Percentiles rank a stretch among this genome's conserved stretches.
Conservation (phyloP, 2,888 invertebrate species). For the Sinopyrophorus schimmeli region DNA sequence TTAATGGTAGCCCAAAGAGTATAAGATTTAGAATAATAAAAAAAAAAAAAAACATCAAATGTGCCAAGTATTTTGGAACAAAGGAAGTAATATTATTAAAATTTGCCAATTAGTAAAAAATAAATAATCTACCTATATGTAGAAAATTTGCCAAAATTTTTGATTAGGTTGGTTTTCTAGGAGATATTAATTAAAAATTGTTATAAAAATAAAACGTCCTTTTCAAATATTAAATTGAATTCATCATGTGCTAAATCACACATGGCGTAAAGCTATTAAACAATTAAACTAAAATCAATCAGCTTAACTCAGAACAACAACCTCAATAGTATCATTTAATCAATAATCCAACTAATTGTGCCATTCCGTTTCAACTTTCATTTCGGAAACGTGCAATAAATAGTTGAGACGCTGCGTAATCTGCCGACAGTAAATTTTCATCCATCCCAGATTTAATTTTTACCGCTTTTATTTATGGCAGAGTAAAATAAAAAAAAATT, state of each 20-base stretch:
- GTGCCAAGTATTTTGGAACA: background rate
- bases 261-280: background rate
- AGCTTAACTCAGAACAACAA: slow-evolving; percentile 2
- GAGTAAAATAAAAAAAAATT: too few relatives aligned
- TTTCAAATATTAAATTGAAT: too few relatives aligned
- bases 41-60: slow-evolving; percentile 1
- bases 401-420: slow-evolving; percentile 14
- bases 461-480: slow-evolving; percentile 4
- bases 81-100: background rate
- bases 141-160: too few relatives aligned
- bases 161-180: too few relatives aligned
- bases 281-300: slow-evolving; percentile 2
- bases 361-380: slow-evolving; percentile 2
- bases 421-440: slow-evolving; percentile 17
- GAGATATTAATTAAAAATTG: too few relatives aligned
- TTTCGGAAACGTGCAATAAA: slow-evolving; percentile 12
- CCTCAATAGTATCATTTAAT: slow-evolving; percentile 12
- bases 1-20: too few relatives aligned
- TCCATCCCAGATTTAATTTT: slow-evolving; percentile 5
- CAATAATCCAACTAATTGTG: slow-evolving; percentile 14
- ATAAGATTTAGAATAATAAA: too few relatives aligned
- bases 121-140: too few relatives aligned
- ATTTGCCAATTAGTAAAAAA: background rate
- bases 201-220: too few relatives aligned
- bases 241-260: too few relatives aligned